These are phyloP conservation scores for Watsonalla binaria DNA, from an alignment of 2,888 invertebrate species.

Conservation along the genomic window DNA sequence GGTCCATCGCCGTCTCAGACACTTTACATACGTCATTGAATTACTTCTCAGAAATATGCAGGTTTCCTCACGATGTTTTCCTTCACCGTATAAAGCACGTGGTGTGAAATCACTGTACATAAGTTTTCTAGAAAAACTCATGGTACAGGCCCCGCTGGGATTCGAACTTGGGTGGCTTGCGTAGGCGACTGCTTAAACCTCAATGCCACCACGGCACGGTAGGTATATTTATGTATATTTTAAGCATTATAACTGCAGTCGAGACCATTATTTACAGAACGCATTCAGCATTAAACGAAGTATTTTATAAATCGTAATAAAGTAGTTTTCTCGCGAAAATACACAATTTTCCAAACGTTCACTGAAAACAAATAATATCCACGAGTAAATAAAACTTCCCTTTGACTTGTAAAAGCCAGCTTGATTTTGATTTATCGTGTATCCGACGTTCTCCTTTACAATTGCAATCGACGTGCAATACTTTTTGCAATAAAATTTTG, in stretches of 20 bases:
- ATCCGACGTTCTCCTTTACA: conserved; percentile 26
- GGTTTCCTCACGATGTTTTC: no score
- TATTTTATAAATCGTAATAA: background rate
- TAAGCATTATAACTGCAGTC: background rate
- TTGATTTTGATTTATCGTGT: conserved; percentile 37
- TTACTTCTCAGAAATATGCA: no score
- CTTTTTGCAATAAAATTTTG: background rate
- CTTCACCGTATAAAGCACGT: no score
- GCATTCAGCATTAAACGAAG: background rate
- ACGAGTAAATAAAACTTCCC: conserved; percentile 14
- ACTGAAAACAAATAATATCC: conserved; percentile 9
- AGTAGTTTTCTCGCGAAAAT: background rate
- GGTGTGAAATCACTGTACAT: no score
- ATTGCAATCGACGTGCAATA: conserved; percentile 17
- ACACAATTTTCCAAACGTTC: background rate
- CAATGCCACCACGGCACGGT: no score
- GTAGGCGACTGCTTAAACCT: no score
- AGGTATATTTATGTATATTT: no score
- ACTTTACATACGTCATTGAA: no score
- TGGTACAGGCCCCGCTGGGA: no score
- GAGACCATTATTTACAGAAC: background rate
- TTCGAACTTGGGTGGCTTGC: no score
- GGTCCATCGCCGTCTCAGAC: no score
- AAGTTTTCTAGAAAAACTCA: no score
- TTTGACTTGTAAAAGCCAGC: conserved; percentile 24